Base-by-base conservation (phyloP, 1,140 invertebrate species). In the Nephotettix cincticeps region DNA sequence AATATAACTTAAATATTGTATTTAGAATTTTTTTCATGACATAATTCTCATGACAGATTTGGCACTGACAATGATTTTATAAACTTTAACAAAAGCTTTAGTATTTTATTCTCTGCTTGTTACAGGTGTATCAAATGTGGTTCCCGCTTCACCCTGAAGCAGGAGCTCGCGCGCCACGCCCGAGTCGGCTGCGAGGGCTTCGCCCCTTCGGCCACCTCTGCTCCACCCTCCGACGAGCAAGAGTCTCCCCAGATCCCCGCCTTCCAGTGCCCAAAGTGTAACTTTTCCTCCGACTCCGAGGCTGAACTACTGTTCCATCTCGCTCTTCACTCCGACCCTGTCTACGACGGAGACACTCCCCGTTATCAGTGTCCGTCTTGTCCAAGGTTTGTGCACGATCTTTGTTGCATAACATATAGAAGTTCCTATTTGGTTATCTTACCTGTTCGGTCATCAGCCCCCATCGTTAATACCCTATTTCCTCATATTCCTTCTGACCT, bases 111-210 rank as follows among this genome's bases (percentile, higher is more conserved):
- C 32, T 36, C 32, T n/a, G n/a, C 32, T 6, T 36, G 32, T 36
- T 36, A 56, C 40, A 70, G 73, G 23, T 75, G 74, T 47, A 36
- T 58, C 14, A 63, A 54, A 68, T 94, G 92, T 74, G 90, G 89
- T 0, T 78, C 80, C 74, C 79, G 83, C 14, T 93, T 93, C 75
- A 84, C 86, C 0, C 79, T 92, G 0, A 84, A 89, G 0, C 91
- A 93, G 81, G 90, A 92, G 75, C 82, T 93, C 6, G 87, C 88
- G 0, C 84, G 85, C 17, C 91, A 93, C 76, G 84, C 90, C 0
- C 78, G 78, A 63, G 77, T 80, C 28, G 30, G 29, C 4, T 70
- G 69, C 23, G n/a, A 47, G 14, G 69, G 40, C 14, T 25, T 66
- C 9, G 28, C 28, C 21, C 9, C 30, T 19, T 27, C 40, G 17